Conservation (phyloP, 2,797 vertebrate species). For the Podarcis siculus region DNA sequence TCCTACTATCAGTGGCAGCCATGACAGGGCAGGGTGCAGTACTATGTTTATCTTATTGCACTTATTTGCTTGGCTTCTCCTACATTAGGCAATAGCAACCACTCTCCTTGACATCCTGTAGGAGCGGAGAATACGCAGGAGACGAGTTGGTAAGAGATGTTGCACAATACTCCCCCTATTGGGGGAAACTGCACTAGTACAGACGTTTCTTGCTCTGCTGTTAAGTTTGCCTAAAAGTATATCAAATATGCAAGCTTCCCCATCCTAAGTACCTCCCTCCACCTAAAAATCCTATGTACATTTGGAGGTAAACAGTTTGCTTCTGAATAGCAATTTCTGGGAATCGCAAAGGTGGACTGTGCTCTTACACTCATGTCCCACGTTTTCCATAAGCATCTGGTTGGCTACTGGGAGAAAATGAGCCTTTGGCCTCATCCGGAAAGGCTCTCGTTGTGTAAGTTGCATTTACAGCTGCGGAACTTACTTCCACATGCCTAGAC, state of each 20-base stretch:
- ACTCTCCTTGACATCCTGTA: neutral
- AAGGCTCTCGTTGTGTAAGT: neutral
- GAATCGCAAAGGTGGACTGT: too few species aligned
- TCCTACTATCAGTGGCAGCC: neutral
- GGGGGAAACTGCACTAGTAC: neutral
- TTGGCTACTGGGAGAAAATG: too few species aligned
- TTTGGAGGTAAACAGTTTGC: neutral
- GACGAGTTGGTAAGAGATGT: neutral
- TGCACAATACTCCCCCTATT: neutral
- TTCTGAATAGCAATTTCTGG: too few species aligned
- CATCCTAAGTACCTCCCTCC: neutral
- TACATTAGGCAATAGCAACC: neutral
- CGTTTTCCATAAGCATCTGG: too few species aligned
- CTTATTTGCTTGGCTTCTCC: neutral
- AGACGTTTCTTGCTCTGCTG: neutral
- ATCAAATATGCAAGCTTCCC: neutral
- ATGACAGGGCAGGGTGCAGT: neutral
- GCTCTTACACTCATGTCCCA: too few species aligned
- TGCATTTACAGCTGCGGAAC: neutral
- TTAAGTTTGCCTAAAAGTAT: neutral
- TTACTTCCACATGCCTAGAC: neutral
- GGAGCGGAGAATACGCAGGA: neutral
- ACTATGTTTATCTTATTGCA: neutral
- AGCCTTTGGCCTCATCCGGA: too few species aligned
- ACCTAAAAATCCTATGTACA: neutral